These are phyloP conservation scores for Psittacula echo DNA, from an alignment of 2,797 vertebrate species.

Conservation along the genomic window DNA sequence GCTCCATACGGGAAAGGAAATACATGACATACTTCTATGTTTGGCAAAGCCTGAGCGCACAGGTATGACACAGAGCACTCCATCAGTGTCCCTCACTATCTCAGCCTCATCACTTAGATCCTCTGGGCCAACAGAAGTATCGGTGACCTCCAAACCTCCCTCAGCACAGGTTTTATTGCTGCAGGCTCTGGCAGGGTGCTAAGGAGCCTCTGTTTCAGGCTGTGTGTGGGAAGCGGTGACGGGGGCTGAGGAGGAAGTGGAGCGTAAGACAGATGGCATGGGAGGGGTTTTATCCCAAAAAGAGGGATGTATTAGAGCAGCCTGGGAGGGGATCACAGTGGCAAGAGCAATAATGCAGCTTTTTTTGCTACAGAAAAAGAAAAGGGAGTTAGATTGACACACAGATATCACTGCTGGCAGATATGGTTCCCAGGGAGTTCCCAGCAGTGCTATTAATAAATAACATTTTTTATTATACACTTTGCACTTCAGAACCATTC, in stretches of 20 bases:
- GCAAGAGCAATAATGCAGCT: background rate
- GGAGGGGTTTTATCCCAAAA: constrained; percentile 22
- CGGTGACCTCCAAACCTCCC: background rate
- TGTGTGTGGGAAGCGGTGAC: background rate
- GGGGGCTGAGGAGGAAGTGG: background rate
- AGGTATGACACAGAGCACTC: fast-evolving
- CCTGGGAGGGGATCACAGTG: background rate
- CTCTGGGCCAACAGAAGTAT: background rate
- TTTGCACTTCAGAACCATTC: background rate
- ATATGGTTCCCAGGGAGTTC: background rate
- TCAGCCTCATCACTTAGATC: background rate
- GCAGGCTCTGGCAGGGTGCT: background rate
- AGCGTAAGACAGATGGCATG: background rate
- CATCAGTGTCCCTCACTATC: background rate
- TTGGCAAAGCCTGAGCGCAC: background rate
- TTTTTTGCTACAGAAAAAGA: constrained; percentile 12
- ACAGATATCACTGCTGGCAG: constrained; percentile 23
- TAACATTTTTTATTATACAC: constrained; percentile 4
- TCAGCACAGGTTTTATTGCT: background rate
- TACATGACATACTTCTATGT: fast-evolving
- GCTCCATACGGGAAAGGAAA: fast-evolving
- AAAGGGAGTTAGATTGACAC: background rate
- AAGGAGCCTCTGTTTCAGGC: background rate
- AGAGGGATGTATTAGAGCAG: background rate
- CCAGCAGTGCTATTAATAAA: constrained; percentile 26